These are phyloP conservation scores for Lasiommata megera DNA, from an alignment of 2,888 invertebrate species.

Conservation along the genomic window DNA sequence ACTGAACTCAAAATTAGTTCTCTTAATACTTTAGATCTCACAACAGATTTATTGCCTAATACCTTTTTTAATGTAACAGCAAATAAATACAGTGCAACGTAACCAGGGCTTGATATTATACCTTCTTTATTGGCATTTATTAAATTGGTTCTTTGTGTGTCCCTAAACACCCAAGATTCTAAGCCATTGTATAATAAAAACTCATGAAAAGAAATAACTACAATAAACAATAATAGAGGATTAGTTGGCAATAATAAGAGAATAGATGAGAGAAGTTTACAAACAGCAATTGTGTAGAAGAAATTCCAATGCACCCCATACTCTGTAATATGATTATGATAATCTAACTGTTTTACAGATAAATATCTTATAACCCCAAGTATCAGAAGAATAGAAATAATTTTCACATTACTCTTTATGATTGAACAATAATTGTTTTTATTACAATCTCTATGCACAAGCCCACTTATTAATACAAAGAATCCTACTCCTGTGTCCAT, in stretches of 20 bases:
- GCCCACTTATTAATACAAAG: slow-evolving; percentile 90
- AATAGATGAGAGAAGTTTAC: slow-evolving; percentile 87
- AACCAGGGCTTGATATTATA: slow-evolving; percentile 91
- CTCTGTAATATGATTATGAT: slow-evolving; percentile 94
- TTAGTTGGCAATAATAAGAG: slow-evolving; percentile 78
- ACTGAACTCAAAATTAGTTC: slow-evolving; percentile 42
- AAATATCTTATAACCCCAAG: slow-evolving; percentile 84
- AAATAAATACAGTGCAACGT: slow-evolving; percentile 90
- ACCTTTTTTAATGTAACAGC: slow-evolving; percentile 84
- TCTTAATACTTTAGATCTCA: slow-evolving; percentile 39
- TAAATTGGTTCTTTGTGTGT: slow-evolving; percentile 79
- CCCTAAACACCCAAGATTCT: slow-evolving; percentile 86
- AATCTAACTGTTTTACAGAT: slow-evolving; percentile 84
- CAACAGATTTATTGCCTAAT: slow-evolving; percentile 57
- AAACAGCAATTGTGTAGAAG: slow-evolving; percentile 94
- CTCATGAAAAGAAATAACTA: slow-evolving; percentile 85
- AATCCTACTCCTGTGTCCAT: slow-evolving; percentile 98
- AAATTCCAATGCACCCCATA: slow-evolving; percentile 99
- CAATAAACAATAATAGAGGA: slow-evolving; percentile 78
- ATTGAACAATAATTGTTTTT: slow-evolving; percentile 48
- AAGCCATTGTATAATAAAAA: slow-evolving; percentile 82
- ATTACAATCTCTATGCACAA: slow-evolving; percentile 81
- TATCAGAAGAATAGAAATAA: slow-evolving; percentile 60
- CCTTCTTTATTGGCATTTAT: slow-evolving; percentile 96
- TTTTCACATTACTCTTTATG: slow-evolving; percentile 58